Evolutionary conservation across 1,140 invertebrate genomes (phyloP).

Genomic region (Pinna nobilis): DNA sequence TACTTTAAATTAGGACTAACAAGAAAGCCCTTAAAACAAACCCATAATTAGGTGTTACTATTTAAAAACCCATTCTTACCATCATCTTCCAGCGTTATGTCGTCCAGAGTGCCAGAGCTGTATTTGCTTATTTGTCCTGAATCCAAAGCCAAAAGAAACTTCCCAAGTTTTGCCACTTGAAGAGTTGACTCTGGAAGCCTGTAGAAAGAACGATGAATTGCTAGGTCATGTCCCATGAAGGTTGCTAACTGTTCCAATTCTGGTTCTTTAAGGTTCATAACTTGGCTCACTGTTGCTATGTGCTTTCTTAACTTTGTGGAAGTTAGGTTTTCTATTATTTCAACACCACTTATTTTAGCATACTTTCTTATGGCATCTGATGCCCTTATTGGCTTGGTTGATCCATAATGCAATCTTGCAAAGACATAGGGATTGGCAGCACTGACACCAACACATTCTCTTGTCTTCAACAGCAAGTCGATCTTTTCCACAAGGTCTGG

Average conservation of each 20-base stretch:
- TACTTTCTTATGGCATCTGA: constrained; percentile 36
- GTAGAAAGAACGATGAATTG: constrained; percentile 41
- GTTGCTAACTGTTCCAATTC: constrained; percentile 40
- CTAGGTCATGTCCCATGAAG: constrained; percentile 46
- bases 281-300: constrained; percentile 41
- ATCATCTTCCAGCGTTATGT: constrained; percentile 32
- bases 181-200: constrained; percentile 35
- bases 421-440: constrained; percentile 40
- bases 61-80: constrained; percentile 1
- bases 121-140: constrained; percentile 36
- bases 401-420: constrained; percentile 37
- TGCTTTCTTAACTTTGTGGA: constrained; percentile 46
- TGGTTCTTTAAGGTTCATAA: constrained; percentile 32
- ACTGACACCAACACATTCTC: constrained; percentile 39
- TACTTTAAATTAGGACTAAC: too few species aligned
- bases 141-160: constrained; percentile 35
- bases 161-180: constrained; percentile 36
- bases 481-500: constrained; percentile 32
- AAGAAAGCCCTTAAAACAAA: too few species aligned
- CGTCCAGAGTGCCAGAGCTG: constrained; percentile 33
- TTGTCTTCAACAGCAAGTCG: constrained; percentile 32
- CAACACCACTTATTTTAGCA: constrained; percentile 17
- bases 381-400: constrained; percentile 31
- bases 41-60: too few species aligned
- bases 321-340: constrained; percentile 23